Conservation (phyloP, 2,888 invertebrate genomes). For the Eupithecia centaureata region DNA sequence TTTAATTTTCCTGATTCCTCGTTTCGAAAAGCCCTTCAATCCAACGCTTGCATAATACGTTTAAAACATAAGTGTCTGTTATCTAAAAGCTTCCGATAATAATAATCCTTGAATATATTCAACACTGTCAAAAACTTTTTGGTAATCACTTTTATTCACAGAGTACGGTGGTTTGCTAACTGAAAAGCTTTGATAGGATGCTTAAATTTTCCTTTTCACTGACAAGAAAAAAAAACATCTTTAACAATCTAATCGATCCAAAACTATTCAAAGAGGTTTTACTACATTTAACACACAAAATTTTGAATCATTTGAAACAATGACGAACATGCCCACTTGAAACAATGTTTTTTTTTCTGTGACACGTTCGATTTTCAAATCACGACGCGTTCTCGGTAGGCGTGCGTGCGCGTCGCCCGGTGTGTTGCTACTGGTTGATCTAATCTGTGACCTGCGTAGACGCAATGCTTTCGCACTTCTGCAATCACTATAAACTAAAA, state of each 20-base stretch:
- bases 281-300: too few species aligned
- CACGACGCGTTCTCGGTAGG: conserved; percentile 64
- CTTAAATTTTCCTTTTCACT: too few species aligned
- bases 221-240: too few species aligned
- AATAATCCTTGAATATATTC: not conserved
- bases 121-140: not conserved
- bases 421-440: conserved; percentile 35
- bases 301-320: not conserved
- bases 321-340: not conserved
- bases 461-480: conserved; percentile 13
- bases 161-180: too few species aligned
- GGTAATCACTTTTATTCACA: not conserved
- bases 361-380: conserved; percentile 57
- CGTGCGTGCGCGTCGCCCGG: conserved; percentile 67
- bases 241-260: too few species aligned
- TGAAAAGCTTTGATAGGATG: too few species aligned
- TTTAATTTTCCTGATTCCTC: not conserved
- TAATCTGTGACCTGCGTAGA: conserved; percentile 23
- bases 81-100: not conserved
- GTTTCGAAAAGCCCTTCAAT: not conserved
- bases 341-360: not conserved
- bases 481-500: not conserved
- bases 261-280: too few species aligned
- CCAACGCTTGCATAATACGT: not conserved
- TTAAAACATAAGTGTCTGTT: not conserved